Percentiles rank a stretch among this genome's conserved stretches.
Evolutionary conservation across 1,140 invertebrate species (phyloP).

Genomic region (Bombus balteatus): DNA sequence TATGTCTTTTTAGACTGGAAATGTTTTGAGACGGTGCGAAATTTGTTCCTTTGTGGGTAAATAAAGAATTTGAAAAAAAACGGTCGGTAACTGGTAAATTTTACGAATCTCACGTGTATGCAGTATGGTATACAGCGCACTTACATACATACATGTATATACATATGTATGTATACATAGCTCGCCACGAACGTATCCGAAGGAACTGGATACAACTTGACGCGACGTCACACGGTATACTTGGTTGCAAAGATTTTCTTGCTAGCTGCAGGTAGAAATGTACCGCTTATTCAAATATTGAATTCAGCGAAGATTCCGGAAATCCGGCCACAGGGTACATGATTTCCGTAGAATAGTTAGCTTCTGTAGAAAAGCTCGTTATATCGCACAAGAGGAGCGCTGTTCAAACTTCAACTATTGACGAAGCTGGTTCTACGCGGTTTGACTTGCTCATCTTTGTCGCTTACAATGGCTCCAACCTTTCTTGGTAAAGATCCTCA

Average conservation of each 20-base stretch:
- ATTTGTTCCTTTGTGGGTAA: background rate
- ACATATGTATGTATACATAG: background rate
- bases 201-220: slow-evolving; percentile 18
- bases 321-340: slow-evolving; percentile 29
- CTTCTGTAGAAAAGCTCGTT: slow-evolving; percentile 25
- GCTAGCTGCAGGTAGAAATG: slow-evolving; percentile 39
- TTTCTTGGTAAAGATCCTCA: background rate
- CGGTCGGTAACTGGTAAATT: background rate
- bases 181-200: background rate
- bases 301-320: slow-evolving; percentile 42
- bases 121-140: background rate
- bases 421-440: slow-evolving; percentile 41
- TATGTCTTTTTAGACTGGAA: background rate
- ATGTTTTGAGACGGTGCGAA: background rate
- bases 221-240: slow-evolving; percentile 39
- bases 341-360: slow-evolving; percentile 14
- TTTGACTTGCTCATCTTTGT: slow-evolving; percentile 18
- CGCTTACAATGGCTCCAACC: background rate
- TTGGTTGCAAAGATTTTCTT: slow-evolving; percentile 36
- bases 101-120: background rate
- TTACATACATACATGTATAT: no score
- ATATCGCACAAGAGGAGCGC: slow-evolving; percentile 21
- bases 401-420: slow-evolving; percentile 33
- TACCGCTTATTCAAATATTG: slow-evolving; percentile 46
- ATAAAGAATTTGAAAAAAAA: background rate